Conservation (phyloP, 2,888 invertebrate genomes). For the Biston stratarius region DNA sequence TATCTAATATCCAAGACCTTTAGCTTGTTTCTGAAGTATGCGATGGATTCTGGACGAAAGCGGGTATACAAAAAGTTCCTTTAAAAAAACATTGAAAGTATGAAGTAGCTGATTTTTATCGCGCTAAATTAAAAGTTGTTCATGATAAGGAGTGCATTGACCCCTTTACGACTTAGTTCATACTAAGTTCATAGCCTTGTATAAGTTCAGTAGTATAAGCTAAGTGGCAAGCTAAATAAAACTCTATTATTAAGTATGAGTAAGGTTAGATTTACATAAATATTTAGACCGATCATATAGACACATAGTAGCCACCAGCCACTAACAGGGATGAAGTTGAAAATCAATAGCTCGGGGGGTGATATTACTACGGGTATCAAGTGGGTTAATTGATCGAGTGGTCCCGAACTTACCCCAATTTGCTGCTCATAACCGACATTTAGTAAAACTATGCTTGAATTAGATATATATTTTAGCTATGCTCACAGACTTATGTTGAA, state of each 20-base stretch:
- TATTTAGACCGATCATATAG: not conserved
- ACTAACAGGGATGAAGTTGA: constrained; percentile 39
- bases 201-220: no score
- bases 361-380: constrained; percentile 41
- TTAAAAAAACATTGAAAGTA: no score
- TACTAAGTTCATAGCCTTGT: no score
- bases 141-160: no score
- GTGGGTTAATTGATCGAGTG: constrained; percentile 47
- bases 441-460: not conserved
- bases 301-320: constrained; percentile 18
- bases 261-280: not conserved
- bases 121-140: no score
- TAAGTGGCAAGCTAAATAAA: not conserved
- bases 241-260: not conserved
- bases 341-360: constrained; percentile 46
- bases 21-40: no score
- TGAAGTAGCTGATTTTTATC: no score
- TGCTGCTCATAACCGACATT: constrained; percentile 31
- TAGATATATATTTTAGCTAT: not conserved
- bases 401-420: constrained; percentile 41
- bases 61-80: no score
- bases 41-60: no score
- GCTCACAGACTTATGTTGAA: not conserved
- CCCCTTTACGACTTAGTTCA: no score
- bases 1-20: no score